Evolutionary conservation across 2,797 vertebrate species (phyloP), one percentile per base, ranked within the genome.

Genomic region (Chrosomus eos): DNA sequence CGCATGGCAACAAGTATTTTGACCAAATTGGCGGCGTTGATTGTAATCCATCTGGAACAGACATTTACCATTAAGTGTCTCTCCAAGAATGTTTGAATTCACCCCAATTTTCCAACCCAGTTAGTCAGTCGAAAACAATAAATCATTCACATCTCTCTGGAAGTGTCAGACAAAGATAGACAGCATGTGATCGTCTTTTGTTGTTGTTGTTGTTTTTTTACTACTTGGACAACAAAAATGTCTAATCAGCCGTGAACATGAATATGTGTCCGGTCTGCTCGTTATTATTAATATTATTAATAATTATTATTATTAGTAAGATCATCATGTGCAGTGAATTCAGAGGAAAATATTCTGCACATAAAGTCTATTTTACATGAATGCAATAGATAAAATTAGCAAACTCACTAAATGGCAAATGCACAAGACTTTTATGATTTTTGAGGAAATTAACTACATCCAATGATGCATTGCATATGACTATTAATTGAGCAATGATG

Each of bases 151-250:
- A 68, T 80, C 36, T 83, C 67, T 66, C 43, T 16, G 68, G 16
- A 81, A n/a, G 72, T 82, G 45, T 72, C 67, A 83, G 81, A 58
- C 81, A 45, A 73, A 43, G 85, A 80, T 31, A 74, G 74, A 82
- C 74, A 71, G 66, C 85, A 74, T 83, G 85, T 55, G 81, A 83
- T 51, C 33, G 19, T 60, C 40, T 74, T 79, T 31, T 80, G 33
- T 58, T 43, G 53, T 36, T 51, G n/a, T 45, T 64, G 7, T 58
- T 38, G 16, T 21, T 36, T 60, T 18, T 28, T 60, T 68, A 77
- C n/a, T 53, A 26, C 51, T 51, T 31, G 23, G 45, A 86, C 23
- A 33, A 53, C 3, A 51, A 82, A 68, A 60, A 33, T 31, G 38
- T 71, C 40, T 62, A 77, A 68, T 81, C 70, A 74, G 78, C 70